These are phyloP conservation scores for Mola mola DNA, from an alignment of 2,113 vertebrate genomes.

Conservation along the genomic window DNA sequence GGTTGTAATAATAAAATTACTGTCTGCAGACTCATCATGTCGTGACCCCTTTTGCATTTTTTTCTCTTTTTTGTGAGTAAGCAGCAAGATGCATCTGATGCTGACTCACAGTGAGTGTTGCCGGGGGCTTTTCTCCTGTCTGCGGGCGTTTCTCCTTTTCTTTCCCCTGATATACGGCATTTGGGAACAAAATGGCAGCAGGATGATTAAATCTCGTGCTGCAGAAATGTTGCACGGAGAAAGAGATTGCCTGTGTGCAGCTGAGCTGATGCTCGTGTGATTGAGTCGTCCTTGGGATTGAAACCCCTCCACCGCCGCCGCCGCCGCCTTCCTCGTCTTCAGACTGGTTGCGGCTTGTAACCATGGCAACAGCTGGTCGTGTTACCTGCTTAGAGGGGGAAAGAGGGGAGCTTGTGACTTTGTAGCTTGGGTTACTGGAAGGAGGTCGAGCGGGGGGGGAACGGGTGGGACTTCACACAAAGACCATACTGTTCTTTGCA, in stretches of 20 bases:
- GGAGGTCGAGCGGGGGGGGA: slow-evolving; percentile 30
- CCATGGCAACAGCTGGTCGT: slow-evolving; percentile 72
- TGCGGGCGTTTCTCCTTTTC: slow-evolving; percentile 23
- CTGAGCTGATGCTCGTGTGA: slow-evolving; percentile 54
- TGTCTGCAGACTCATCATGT: slow-evolving; percentile 21
- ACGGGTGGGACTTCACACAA: slow-evolving; percentile 54
- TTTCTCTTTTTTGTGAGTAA: slow-evolving; percentile 10
- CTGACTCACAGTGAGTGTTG: slow-evolving; percentile 65
- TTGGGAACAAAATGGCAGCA: slow-evolving; percentile 42
- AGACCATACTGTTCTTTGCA: slow-evolving; percentile 69
- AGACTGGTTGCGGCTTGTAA: slow-evolving; percentile 65
- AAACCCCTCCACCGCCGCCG: slow-evolving; percentile 7
- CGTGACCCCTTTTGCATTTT: slow-evolving; percentile 37
- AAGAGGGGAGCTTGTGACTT: slow-evolving; percentile 66
- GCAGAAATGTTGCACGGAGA: slow-evolving; percentile 40
- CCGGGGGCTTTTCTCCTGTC: slow-evolving; percentile 40
- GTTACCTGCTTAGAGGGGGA: slow-evolving; percentile 64
- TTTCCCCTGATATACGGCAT: slow-evolving; percentile 26
- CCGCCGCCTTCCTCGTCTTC: slow-evolving; percentile 17
- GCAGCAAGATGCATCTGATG: slow-evolving; percentile 5
- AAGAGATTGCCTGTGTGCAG: slow-evolving; percentile 45
- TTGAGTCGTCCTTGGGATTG: slow-evolving; percentile 72
- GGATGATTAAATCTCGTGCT: slow-evolving; percentile 57
- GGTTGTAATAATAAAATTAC: too few relatives aligned
- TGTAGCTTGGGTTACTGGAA: slow-evolving; percentile 64